Base-by-base conservation (phyloP, 64 coral and sea anemone species). In the Cladopsammia gracilis region DNA sequence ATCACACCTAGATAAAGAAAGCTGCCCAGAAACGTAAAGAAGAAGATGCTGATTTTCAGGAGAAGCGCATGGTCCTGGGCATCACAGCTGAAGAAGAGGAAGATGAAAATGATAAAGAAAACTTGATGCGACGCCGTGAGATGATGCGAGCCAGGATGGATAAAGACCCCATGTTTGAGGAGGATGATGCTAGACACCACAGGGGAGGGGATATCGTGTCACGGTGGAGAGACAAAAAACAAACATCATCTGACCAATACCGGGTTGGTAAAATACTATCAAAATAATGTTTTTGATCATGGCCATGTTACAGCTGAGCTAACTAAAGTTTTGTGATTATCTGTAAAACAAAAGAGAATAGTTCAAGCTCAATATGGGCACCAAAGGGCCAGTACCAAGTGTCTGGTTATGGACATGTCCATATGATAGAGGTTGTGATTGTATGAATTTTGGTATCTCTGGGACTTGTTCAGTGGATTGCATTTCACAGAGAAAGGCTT, bases 21-120 rank as follows among this genome's bases (percentile, higher is more conserved):
- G 84, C 82, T 10, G 96, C 96, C 7, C 85, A 94, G 88, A 88
- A 76, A 25, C 92, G 96, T 22, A 97, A 97, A 76, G 91, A 94
- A 62, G 96, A 97, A 91, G 96, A 97, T 76, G 90, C 88, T 56
- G 96, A 97, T 52, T 97, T 97, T 88, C 88, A 97, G 75, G 84
- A 97, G 58, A 97, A 97, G 88, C 96, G 96, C 3, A 97, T 97
- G 96, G 51, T 87, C 14, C 59, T 97, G 9, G 91, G 96, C 4
- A 94, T 97, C 48, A 94, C 86, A 45, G 96, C 23, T 59, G 96
- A 94, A 20, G 96, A 74, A 4, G 88, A 97, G 5, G 96, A 97
- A 3, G 96, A 97, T 77, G 96, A 97, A 5, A 89, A 90, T 45
- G 94, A 97, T 70, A 97, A 97, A 77, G 95, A 97, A n/a, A 97